Conservation (phyloP, 2,797 vertebrate species). For the Zalophus californianus region DNA sequence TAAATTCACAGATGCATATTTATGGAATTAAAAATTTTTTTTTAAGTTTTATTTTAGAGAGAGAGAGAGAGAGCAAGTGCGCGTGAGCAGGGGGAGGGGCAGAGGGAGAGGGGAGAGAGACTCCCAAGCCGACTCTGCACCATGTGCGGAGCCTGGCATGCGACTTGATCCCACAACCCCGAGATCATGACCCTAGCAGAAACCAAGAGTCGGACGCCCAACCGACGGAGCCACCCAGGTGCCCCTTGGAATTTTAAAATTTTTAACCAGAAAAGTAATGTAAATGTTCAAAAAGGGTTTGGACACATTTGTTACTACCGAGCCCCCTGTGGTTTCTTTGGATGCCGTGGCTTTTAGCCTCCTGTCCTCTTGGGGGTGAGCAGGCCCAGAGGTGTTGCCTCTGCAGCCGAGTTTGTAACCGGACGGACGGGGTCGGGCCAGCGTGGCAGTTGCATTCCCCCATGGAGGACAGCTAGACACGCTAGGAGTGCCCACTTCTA, state of each 20-base stretch:
- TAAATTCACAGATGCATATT: background rate
- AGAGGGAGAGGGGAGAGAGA: background rate
- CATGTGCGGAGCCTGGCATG: fast-evolving
- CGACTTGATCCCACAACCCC: background rate
- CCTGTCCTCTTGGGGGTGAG: background rate
- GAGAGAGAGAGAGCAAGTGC: background rate
- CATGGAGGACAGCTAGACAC: background rate
- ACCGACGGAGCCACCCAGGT: fast-evolving
- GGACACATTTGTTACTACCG: background rate
- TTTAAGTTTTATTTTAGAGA: background rate
- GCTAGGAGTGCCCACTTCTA: background rate
- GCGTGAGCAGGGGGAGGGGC: background rate
- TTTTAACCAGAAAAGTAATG: background rate
- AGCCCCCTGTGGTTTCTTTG: background rate
- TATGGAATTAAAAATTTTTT: background rate
- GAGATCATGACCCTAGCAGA: background rate
- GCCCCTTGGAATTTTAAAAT: background rate
- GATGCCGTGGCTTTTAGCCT: background rate
- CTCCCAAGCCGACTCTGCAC: background rate
- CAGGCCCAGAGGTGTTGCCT: background rate
- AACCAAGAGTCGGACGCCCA: background rate
- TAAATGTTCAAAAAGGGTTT: background rate
- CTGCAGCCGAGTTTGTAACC: background rate
- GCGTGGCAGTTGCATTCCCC: background rate
- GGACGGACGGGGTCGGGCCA: background rate